phyloP scores from a whole-genome alignment of 2,113 vertebrate species.

The Herpailurus yagouaroundi region DNA sequence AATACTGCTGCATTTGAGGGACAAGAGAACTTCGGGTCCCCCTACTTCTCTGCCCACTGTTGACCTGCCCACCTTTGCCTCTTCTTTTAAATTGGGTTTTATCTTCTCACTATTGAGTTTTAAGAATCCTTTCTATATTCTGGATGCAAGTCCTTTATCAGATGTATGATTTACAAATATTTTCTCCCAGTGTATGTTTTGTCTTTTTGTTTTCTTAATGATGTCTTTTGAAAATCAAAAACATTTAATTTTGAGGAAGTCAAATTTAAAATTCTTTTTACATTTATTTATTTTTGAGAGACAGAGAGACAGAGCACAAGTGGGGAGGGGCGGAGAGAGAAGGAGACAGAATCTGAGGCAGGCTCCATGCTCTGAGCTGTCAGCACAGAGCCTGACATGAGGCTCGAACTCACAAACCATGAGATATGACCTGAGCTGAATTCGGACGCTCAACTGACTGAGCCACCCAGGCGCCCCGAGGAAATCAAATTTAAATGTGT shows the following conservation, averaged over 20 bases:
- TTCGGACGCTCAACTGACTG: too few relatives aligned
- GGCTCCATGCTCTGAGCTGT: too few relatives aligned
- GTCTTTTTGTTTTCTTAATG: not conserved
- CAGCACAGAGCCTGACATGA: too few relatives aligned
- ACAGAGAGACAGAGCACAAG: too few relatives aligned
- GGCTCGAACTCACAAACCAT: too few relatives aligned
- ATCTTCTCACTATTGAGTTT: not conserved
- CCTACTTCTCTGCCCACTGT: too few relatives aligned
- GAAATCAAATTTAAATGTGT: not conserved
- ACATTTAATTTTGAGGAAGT: not conserved
- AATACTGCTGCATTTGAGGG: too few relatives aligned
- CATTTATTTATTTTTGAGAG: too few relatives aligned
- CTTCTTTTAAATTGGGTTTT: not conserved
- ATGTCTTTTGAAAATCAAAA: not conserved
- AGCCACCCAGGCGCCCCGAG: not conserved
- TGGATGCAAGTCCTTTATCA: not conserved
- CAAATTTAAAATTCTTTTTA: not conserved
- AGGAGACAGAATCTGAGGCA: too few relatives aligned
- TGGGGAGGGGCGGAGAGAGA: too few relatives aligned
- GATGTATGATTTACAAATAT: not conserved
- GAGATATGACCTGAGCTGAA: too few relatives aligned
- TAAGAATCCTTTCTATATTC: not conserved
- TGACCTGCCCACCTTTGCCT: not conserved
- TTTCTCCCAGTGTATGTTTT: not conserved
- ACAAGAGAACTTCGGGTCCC: too few relatives aligned